phyloP scores from a whole-genome alignment of 2,888 invertebrate genomes.

The Pediacus dermestoides region DNA sequence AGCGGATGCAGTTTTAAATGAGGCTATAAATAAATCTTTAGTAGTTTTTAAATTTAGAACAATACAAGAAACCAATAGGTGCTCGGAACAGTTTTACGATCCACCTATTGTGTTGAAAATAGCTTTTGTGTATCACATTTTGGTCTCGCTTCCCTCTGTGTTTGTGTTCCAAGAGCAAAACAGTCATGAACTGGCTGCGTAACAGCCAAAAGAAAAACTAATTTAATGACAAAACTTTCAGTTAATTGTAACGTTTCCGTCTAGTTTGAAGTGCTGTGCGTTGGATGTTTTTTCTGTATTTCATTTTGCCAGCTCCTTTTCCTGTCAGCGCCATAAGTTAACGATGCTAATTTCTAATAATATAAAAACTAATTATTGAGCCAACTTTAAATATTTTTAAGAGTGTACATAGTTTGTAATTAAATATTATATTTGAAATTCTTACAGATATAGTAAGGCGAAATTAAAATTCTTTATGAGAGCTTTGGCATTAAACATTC shows the following conservation, averaged over 20 bases:
- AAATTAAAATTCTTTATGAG: no score
- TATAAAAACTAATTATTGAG: no score
- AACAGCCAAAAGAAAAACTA: constrained; percentile 29
- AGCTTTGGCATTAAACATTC: constrained; percentile 16
- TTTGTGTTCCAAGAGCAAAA: constrained; percentile 9
- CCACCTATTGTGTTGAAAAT: background rate
- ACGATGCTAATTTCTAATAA: constrained; percentile 24
- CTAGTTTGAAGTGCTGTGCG: constrained; percentile 22
- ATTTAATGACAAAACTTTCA: constrained; percentile 36
- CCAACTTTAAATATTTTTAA: no score
- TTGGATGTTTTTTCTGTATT: constrained; percentile 25
- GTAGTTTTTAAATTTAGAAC: constrained; percentile 1
- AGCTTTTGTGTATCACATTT: background rate
- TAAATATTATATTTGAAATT: no score
- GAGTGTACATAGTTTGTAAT: no score
- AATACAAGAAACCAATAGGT: background rate
- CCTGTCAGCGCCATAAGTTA: constrained; percentile 24
- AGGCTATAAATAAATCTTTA: background rate
- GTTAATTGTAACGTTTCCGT: constrained; percentile 28
- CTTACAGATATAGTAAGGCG: no score
- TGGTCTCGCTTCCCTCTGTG: constrained; percentile 5
- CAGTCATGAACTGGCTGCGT: constrained; percentile 18
- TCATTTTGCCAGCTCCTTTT: constrained; percentile 21
- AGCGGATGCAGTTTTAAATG: background rate
- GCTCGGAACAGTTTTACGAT: no score